These are phyloP conservation scores for Eledona agricola DNA, from an alignment of 2,888 invertebrate species.

Conservation along the genomic window DNA sequence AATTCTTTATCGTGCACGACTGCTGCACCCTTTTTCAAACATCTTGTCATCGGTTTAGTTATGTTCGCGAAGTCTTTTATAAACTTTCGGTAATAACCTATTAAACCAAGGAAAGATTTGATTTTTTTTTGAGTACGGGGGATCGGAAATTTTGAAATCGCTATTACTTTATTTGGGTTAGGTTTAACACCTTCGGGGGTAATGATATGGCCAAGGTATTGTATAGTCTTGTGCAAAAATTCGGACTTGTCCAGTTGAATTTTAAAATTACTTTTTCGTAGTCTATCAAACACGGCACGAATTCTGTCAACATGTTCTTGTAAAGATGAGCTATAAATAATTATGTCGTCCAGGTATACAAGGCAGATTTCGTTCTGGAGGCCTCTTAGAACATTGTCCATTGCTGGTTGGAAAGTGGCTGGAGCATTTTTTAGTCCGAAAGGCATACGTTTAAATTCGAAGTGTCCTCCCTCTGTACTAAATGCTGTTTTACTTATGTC, in stretches of 20 bases:
- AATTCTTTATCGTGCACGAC: conserved; percentile 25
- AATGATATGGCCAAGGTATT: conserved; percentile 51
- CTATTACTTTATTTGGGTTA: conserved; percentile 44
- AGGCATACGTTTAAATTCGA: conserved; percentile 46
- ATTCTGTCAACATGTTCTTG: conserved; percentile 43
- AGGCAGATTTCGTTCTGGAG: conserved; percentile 47
- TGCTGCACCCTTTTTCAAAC: conserved; percentile 29
- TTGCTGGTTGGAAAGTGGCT: conserved; percentile 49
- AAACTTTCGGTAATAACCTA: conserved; percentile 57
- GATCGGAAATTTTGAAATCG: conserved; percentile 22
- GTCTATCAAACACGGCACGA: conserved; percentile 28
- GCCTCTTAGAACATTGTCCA: conserved; percentile 47
- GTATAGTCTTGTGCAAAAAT: conserved; percentile 43
- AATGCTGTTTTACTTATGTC: conserved; percentile 45
- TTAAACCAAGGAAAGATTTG: conserved; percentile 53
- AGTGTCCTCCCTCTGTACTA: conserved; percentile 43
- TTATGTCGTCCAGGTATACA: conserved; percentile 55
- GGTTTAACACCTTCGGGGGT: conserved; percentile 42
- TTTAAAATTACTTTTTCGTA: conserved; percentile 29
- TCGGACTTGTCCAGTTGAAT: conserved; percentile 39
- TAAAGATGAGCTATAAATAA: conserved; percentile 46
- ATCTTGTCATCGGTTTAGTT: conserved; percentile 46
- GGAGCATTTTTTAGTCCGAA: conserved; percentile 48
- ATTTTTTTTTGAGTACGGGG: conserved; percentile 33
- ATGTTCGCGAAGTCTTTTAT: conserved; percentile 52